Evolutionary conservation across 2,113 vertebrate genomes (phyloP).

Genomic region (Zootoca vivipara): DNA sequence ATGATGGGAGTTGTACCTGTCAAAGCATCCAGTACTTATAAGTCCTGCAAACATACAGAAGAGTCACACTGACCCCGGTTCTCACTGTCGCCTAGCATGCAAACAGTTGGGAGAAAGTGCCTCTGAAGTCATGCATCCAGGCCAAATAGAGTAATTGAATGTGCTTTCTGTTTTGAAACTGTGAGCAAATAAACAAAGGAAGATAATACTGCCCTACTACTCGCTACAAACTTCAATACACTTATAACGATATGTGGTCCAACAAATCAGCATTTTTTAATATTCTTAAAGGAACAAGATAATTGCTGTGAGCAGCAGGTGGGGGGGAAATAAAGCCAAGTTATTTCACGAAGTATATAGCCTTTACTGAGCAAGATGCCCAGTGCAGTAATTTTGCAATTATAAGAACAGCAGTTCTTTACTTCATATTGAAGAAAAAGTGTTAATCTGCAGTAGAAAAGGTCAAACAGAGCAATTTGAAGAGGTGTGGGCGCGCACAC

Average conservation of each 20-base stretch:
- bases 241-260: background rate
- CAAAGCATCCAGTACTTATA: too few species aligned
- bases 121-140: background rate
- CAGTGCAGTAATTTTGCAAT: background rate
- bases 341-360: background rate
- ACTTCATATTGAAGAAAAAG: background rate
- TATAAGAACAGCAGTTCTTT: conserved; percentile 12
- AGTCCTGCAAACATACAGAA: too few species aligned
- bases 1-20: too few species aligned
- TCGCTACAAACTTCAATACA: background rate
- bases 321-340: conserved; percentile 11
- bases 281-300: conserved; percentile 9
- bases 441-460: background rate
- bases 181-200: background rate
- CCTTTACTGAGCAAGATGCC: background rate
- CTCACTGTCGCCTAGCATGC: background rate
- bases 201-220: background rate
- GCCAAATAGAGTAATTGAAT: background rate
- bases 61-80: too few species aligned
- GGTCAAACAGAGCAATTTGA: conserved; percentile 14
- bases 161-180: background rate
- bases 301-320: conserved; percentile 3
- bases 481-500: background rate
- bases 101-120: background rate
- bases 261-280: conserved; percentile 22